Percentiles rank a stretch among this genome's conserved stretches.
These are phyloP conservation scores for Euthynnus affinis DNA, from an alignment of 2,797 vertebrate genomes.

Conservation along the genomic window DNA sequence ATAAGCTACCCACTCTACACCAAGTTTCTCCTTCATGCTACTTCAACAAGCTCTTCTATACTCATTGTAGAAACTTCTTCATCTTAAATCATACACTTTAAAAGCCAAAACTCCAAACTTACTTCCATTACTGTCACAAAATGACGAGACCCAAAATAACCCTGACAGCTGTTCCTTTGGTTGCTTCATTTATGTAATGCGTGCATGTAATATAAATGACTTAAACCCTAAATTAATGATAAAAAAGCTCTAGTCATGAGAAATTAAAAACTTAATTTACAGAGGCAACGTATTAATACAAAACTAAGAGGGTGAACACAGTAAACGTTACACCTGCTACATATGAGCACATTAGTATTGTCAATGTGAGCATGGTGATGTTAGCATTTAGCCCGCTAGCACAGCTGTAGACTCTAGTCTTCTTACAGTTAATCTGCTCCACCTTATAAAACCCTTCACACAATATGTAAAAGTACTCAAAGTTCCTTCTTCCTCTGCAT, in stretches of 20 bases:
- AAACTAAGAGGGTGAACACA: background rate
- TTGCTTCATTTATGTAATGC: background rate
- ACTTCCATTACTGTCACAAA: background rate
- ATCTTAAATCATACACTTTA: constrained; percentile 20
- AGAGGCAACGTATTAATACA: background rate
- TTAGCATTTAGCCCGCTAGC: background rate
- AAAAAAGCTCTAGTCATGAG: constrained; percentile 13
- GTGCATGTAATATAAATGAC: constrained; percentile 14
- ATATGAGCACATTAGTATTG: background rate
- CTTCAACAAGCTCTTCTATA: constrained; percentile 22
- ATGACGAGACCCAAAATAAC: background rate
- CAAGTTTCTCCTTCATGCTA: constrained; percentile 17
- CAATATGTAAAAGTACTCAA: constrained; percentile 11
- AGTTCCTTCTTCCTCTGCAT: constrained; percentile 20
- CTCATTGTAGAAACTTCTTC: constrained; percentile 13
- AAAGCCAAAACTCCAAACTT: constrained; percentile 19
- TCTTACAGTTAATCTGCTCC: background rate
- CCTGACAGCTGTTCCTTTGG: background rate
- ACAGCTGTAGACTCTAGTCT: background rate
- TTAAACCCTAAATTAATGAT: background rate
- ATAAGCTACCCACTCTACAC: constrained; percentile 35
- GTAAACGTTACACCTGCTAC: background rate
- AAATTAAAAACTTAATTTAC: constrained; percentile 17
- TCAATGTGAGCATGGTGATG: background rate
- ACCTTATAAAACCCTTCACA: constrained; percentile 10